Conservation (phyloP, 2,888 invertebrate genomes). For the Pediacus dermestoides region DNA sequence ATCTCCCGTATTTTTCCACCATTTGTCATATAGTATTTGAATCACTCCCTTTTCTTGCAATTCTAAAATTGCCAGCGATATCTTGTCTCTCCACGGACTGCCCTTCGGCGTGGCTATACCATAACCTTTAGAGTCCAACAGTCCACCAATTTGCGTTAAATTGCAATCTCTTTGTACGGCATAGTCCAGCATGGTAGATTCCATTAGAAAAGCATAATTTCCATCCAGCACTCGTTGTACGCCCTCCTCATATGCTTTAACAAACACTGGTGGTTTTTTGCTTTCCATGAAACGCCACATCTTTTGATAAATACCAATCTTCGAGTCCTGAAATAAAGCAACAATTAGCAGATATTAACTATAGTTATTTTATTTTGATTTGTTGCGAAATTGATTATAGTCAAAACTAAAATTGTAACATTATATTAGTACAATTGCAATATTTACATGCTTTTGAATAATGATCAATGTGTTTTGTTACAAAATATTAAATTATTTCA, state of each 20-base stretch:
- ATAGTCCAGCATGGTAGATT: conserved; percentile 96
- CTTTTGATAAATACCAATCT: conserved; percentile 73
- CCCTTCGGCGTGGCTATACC: conserved; percentile 97
- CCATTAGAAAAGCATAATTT: conserved; percentile 97
- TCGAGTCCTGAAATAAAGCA: conserved; percentile 61
- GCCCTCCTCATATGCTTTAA: conserved; percentile 87
- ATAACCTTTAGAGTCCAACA: conserved; percentile 79
- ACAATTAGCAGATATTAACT: conserved; percentile 1
- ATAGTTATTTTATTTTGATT: too few species aligned
- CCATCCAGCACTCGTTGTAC: conserved; percentile 80
- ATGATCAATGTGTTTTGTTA: too few species aligned
- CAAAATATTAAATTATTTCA: too few species aligned
- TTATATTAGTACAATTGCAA: too few species aligned
- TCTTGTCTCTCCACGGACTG: conserved; percentile 94
- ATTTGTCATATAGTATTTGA: conserved; percentile 91
- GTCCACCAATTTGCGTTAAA: conserved; percentile 93
- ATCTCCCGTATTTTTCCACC: conserved; percentile 97
- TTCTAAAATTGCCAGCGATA: conserved; percentile 90
- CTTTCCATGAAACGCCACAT: conserved; percentile 96
- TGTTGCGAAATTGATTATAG: too few species aligned
- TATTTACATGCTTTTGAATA: too few species aligned
- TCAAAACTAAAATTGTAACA: too few species aligned
- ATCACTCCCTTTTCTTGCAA: conserved; percentile 93
- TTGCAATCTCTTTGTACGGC: conserved; percentile 93
- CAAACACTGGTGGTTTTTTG: conserved; percentile 76